Base-by-base conservation (phyloP, 2,113 vertebrate species). In the Cervus canadensis region DNA sequence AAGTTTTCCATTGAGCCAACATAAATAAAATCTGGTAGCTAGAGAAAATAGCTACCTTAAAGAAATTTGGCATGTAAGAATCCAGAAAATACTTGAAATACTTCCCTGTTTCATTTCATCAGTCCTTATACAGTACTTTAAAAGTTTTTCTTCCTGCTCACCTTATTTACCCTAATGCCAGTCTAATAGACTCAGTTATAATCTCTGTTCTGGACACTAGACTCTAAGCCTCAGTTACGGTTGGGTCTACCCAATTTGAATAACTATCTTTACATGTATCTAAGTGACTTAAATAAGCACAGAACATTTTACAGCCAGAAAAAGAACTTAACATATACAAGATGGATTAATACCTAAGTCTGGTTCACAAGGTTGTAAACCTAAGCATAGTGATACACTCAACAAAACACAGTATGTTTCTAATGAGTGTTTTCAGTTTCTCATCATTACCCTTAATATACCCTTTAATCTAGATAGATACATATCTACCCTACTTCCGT, bases 21-120 rank as follows among this genome's bases (percentile, higher is more conserved):
- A 90, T 95, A 98, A 99, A 98, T 98, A 97, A 98, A 99, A 98
- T 98, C 95, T 98, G 97, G 97, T 98, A 98, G 92, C 91, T 96
- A 83, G 95, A 98, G 95, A 98, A 97, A 98, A 98, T 97, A 97
- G 89, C 94, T 98, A 97, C 92, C 95, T 97, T 96, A 95, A 98
- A 98, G 95, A 97, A 97, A 97, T 98, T 96, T 98, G 98, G 98
- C 97, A 98, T 96, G 33, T 98, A 95, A 98, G 97, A 98, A 96
- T 45, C 28, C 91, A 96, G 96, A 89, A 89, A 98, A 95, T 94
- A 97, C 76, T 97, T 98, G 2, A 7, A 93, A 97, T 95, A 88
- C 60, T 82, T 97, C 89, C 43, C 96, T 97, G 26, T 90, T 96
- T 76, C 54, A 85, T 85, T 90, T 90, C 28, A 33, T 74, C 60